Conservation (phyloP, 2,113 vertebrate genomes). For the Melanerpes formicivorus region DNA sequence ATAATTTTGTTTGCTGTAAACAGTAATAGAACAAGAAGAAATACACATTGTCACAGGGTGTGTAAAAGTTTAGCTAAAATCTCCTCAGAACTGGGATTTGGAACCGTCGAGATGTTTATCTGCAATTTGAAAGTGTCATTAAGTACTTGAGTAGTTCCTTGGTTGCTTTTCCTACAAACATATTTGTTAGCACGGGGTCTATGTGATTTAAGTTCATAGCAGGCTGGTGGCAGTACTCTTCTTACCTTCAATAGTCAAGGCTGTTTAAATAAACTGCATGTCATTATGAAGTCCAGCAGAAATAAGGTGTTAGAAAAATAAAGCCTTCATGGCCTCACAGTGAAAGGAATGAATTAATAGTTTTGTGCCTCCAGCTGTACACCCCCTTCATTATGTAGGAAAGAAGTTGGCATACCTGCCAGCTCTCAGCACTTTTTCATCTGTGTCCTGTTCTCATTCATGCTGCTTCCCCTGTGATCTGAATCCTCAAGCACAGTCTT, state of each 20-base stretch:
- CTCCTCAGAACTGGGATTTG: not conserved
- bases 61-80: not conserved
- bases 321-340: slow-evolving; percentile 8
- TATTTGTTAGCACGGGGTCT: not conserved
- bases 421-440: slow-evolving; percentile 43
- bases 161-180: not conserved
- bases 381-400: slow-evolving; percentile 26
- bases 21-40: not conserved
- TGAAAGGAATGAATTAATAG: slow-evolving; percentile 37
- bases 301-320: slow-evolving; percentile 44
- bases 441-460: not conserved
- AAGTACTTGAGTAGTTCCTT: not conserved
- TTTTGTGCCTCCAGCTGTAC: not conserved
- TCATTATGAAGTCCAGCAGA: not conserved
- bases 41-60: not conserved
- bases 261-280: slow-evolving; percentile 1
- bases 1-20: not conserved
- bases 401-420: not conserved
- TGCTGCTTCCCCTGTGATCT: slow-evolving; percentile 17
- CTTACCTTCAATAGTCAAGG: slow-evolving; percentile 1
- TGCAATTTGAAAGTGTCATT: not conserved
- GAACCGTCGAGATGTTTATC: not conserved
- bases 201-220: not conserved
- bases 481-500: slow-evolving; percentile 2
- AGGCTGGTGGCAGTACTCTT: not conserved